These are phyloP conservation scores for Toxotes lorentzi DNA, from an alignment of 2,797 vertebrate species.

Conservation along the genomic window DNA sequence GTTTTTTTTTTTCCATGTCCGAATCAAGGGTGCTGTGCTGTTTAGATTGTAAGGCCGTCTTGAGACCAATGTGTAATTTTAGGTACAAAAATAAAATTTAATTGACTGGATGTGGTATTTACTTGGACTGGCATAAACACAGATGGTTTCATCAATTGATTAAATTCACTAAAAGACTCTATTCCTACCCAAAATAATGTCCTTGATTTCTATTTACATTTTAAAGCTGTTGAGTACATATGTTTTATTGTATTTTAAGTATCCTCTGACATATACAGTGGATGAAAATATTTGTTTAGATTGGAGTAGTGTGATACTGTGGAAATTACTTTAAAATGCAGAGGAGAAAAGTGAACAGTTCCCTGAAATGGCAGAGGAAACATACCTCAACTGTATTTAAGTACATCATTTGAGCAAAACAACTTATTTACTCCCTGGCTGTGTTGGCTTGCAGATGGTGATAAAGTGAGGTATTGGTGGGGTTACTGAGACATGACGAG, in stretches of 20 bases:
- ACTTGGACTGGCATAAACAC: background rate
- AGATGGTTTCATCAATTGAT: conserved; percentile 2
- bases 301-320: background rate
- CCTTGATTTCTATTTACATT: background rate
- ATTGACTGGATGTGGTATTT: background rate
- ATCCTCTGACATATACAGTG: background rate
- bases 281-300: background rate
- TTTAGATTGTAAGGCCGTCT: background rate
- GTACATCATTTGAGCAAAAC: conserved; percentile 36
- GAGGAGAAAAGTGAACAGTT: background rate
- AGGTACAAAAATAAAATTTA: background rate
- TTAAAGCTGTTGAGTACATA: background rate
- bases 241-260: background rate
- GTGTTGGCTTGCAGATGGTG: conserved; percentile 42
- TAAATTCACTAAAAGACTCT: background rate
- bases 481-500: conserved; percentile 70
- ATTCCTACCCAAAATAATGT: background rate
- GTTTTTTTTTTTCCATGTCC: background rate
- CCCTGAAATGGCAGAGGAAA: conserved; percentile 1
- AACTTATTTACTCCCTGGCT: conserved; percentile 37
- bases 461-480: conserved; percentile 72
- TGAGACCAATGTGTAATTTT: background rate
- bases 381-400: conserved; percentile 16
- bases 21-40: background rate
- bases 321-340: background rate